These are phyloP conservation scores for Eugnorisma glareosa DNA, from an alignment of 2,888 invertebrate genomes.

Conservation along the genomic window DNA sequence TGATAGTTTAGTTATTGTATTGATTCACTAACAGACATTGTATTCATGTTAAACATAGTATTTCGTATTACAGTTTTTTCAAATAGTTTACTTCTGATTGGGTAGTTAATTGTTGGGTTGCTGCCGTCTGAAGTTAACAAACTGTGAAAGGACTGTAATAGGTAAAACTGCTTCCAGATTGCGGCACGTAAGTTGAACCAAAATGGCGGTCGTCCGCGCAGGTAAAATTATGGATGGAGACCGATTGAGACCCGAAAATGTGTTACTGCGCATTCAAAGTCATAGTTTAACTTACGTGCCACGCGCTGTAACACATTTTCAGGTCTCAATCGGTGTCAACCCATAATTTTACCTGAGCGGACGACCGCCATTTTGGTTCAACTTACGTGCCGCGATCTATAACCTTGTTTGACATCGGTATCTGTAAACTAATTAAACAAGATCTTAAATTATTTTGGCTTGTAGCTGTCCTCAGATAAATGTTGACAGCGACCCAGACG, in stretches of 20 bases:
- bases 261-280: too few species aligned
- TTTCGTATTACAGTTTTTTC: not conserved
- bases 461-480: not conserved
- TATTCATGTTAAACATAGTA: not conserved
- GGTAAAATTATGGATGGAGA: too few species aligned
- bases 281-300: too few species aligned
- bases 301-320: too few species aligned
- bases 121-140: not conserved
- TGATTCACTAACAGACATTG: not conserved
- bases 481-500: not conserved
- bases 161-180: not conserved
- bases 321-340: too few species aligned
- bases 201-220: too few species aligned
- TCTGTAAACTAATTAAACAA: not conserved
- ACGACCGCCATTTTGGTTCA: too few species aligned
- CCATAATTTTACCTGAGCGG: too few species aligned
- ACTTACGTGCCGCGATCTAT: too few species aligned
- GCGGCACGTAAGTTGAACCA: too few species aligned
- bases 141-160: not conserved
- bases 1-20: slow-evolving; percentile 8
- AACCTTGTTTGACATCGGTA: not conserved
- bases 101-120: not conserved
- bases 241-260: too few species aligned
- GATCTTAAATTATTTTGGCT: not conserved
- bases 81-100: not conserved